Base-by-base conservation (phyloP, 2,797 vertebrate species). In the Anguilla obscura region DNA sequence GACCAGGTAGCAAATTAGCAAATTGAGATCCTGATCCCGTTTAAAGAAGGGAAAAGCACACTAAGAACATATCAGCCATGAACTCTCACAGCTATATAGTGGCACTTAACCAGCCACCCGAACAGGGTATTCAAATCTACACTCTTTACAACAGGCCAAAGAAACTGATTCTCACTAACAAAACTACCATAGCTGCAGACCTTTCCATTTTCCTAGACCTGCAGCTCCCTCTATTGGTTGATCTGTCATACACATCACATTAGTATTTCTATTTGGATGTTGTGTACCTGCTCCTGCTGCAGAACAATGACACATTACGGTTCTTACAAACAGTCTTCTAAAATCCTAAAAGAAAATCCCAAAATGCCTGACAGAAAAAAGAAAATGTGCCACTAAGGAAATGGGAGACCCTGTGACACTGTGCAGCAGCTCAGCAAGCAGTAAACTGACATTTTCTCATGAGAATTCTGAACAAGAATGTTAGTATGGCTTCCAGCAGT, bases 1-100 rank as follows among this genome's bases (percentile, higher is more conserved):
- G 87, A 91, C 94, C 94, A 93, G 89, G 96, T 95, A 95, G 94
- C 89, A 18, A 76, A 30, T 45, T 21, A 36, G 52, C 40, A 74
- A 84, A 71, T 83, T 56, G 33, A 8, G 1, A 24, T 21, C 24
- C 21, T 50, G 36, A 54, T 27, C 40, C 40, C 0, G 66, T 30
- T 50, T 16, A 18, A 36, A 56, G 9, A 86, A 27, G 52, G 3
- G 5, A 27, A 74, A 18, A 74, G 71, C 30, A 24, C 21, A 86
- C 40, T 48, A 0, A 21, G 9, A 45, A 74, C 45, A 45, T 12
- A 85, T 69, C 83, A 88, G 84, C 45, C 88, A 85, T 27, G 12
- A 85, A 24, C n/a, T 2, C 5, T 84, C 8, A 86, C 66, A 56
- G 2, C 30, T 40, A 24, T 56, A 60, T 5, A 48, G 14, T 40